These are phyloP conservation scores for Xenopus petersii DNA, from an alignment of 2,797 vertebrate species.

Conservation along the genomic window DNA sequence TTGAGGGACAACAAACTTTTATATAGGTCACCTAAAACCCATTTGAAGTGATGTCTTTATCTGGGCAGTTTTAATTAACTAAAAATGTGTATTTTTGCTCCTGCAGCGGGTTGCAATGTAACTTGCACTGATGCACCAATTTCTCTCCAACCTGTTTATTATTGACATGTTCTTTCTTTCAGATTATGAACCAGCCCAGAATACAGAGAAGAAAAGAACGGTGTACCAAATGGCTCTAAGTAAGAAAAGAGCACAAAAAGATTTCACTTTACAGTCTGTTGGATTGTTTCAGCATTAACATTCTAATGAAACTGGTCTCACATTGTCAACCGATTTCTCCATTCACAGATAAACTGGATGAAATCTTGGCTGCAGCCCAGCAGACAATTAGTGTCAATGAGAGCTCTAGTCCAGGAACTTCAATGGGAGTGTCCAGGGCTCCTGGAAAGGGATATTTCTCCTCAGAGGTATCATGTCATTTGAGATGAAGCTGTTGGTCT, in stretches of 20 bases:
- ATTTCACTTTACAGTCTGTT: too few relatives aligned
- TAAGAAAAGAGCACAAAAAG: constrained; percentile 62
- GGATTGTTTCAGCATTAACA: too few relatives aligned
- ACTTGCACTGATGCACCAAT: too few relatives aligned
- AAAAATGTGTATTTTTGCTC: too few relatives aligned
- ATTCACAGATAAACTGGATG: constrained; percentile 85
- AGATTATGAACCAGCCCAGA: constrained; percentile 85
- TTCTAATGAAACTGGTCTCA: too few relatives aligned
- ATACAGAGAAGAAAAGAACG: constrained; percentile 90
- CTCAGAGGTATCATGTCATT: constrained; percentile 57
- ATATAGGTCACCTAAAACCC: too few relatives aligned
- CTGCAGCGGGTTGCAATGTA: too few relatives aligned
- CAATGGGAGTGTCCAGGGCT: constrained; percentile 66
- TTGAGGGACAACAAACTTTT: too few relatives aligned
- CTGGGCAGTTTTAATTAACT: too few relatives aligned
- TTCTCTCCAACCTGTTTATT: background rate
- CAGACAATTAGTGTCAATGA: constrained; percentile 91
- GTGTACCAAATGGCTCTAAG: constrained; percentile 95
- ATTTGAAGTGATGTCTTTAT: too few relatives aligned
- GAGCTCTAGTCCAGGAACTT: constrained; percentile 69
- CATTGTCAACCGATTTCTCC: background rate
- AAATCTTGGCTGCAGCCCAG: constrained; percentile 91
- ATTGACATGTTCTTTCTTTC: constrained; percentile 27
- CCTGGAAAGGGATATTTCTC: constrained; percentile 61
- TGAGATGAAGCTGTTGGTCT: too few relatives aligned